Evolutionary conservation across 2,888 invertebrate genomes (phyloP).

Genomic region (Lathronympha strigana): DNA sequence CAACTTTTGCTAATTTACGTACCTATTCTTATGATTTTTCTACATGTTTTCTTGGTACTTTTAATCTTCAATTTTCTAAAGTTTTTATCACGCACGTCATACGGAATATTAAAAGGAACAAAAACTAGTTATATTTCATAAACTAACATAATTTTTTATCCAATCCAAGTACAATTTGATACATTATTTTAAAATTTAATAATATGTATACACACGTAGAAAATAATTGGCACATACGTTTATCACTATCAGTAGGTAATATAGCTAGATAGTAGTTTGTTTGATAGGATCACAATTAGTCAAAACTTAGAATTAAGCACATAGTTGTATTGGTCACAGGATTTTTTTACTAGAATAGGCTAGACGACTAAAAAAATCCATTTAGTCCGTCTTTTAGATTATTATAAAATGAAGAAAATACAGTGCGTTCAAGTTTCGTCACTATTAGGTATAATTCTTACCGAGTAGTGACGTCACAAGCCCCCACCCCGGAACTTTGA

Average conservation of each 20-base stretch:
- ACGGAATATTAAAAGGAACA: neutral
- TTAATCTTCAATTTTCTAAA: neutral
- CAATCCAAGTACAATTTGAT: neutral
- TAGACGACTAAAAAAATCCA: too few species aligned
- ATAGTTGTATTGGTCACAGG: neutral
- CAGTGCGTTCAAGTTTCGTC: too few species aligned
- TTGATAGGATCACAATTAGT: neutral
- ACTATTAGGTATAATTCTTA: too few species aligned
- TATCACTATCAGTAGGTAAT: neutral
- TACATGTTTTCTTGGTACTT: neutral
- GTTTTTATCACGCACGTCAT: neutral
- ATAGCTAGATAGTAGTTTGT: neutral
- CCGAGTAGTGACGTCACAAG: too few species aligned
- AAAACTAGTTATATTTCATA: neutral
- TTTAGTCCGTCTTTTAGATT: too few species aligned
- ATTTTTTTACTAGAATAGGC: slow-evolving; percentile 8
- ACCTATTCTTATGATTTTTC: neutral
- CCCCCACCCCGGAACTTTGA: too few species aligned
- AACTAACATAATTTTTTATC: neutral
- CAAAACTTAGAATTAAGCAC: slow-evolving; percentile 20
- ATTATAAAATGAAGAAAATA: too few species aligned
- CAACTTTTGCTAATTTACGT: neutral
- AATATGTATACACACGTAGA: too few species aligned
- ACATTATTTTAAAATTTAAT: too few species aligned
- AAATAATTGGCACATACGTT: neutral